Evolutionary conservation across 2,113 vertebrate genomes (phyloP), one percentile per base, ranked within the genome.

Genomic region (Aramus guarauna): DNA sequence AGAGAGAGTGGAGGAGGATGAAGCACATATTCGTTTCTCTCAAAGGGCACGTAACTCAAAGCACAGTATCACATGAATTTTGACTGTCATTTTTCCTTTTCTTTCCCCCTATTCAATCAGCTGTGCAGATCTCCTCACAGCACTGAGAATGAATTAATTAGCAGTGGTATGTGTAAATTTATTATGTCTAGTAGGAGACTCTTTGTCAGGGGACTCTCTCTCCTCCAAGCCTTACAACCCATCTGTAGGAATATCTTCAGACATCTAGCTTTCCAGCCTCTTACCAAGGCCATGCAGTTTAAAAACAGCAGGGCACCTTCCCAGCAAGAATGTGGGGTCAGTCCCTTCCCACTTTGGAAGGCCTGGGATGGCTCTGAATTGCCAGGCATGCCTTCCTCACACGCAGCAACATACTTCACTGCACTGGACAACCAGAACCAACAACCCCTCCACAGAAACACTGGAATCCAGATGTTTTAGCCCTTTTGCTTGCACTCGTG

Each of bases 401-500:
- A 3, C 10, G 64, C 34, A 69, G 26, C 15, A 77, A 66, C 4
- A 15, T 17, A 32, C 4, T 62, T 58, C 37, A 73, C 9, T 3
- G 2, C 8, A 16, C 9, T 67, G 30, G 45, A 48, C 30, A 87
- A 56, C 43, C 11, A 55, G 43, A 64, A 50, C 16, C 37, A 87
- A 32, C 10, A 75, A 2, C 4, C 32, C 39, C 21, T 43, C 62
- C 43, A 29, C 6, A 66, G 39, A 74, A 81, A 85, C 15, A 32
- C 11, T 50, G 69, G 34, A 85, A 69, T 55, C 34, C 55, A 50
- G 15, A 12, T 52, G 24, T 6, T 75, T 73, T 34, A 55, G 20
- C 17, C 12, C 26, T 72, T 68, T 17, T 1, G 0, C 8, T 63
- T 11, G 72, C 39, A 24, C 4, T 48, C 3, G 0, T 2, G 24